These are phyloP conservation scores for Anthopleura xanthogrammica DNA, from an alignment of 92 coral and sea anemone genomes.

Conservation along the genomic window DNA sequence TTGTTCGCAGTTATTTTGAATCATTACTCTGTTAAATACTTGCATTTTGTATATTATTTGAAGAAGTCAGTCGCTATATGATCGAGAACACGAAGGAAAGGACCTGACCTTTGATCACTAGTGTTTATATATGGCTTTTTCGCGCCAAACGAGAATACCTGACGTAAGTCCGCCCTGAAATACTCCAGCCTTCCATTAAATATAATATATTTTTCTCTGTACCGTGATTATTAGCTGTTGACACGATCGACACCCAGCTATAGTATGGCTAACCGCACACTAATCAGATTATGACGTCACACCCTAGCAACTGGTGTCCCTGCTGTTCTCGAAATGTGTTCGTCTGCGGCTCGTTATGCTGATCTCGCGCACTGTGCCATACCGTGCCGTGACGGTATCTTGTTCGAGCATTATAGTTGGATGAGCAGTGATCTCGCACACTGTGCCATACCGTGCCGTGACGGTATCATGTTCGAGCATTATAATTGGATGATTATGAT, in stretches of 20 bases:
- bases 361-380: too few relatives aligned
- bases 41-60: background rate
- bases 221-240: background rate
- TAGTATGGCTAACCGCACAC: too few relatives aligned
- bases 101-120: background rate
- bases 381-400: too few relatives aligned
- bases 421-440: too few relatives aligned
- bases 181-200: background rate
- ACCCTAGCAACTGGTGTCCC: constrained; percentile 1
- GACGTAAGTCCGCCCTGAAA: background rate
- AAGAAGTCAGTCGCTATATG: background rate
- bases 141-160: background rate
- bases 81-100: background rate
- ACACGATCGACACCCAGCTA: background rate
- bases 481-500: too few relatives aligned
- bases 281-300: constrained; percentile 4
- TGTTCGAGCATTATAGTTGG: too few relatives aligned
- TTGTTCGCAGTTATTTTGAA: background rate
- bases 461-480: too few relatives aligned
- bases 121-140: background rate
- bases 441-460: too few relatives aligned
- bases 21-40: background rate
- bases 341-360: background rate
- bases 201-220: background rate
- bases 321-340: background rate